Base-by-base conservation (phyloP, 2,888 invertebrate species). In the Meghimatium bilineatum region DNA sequence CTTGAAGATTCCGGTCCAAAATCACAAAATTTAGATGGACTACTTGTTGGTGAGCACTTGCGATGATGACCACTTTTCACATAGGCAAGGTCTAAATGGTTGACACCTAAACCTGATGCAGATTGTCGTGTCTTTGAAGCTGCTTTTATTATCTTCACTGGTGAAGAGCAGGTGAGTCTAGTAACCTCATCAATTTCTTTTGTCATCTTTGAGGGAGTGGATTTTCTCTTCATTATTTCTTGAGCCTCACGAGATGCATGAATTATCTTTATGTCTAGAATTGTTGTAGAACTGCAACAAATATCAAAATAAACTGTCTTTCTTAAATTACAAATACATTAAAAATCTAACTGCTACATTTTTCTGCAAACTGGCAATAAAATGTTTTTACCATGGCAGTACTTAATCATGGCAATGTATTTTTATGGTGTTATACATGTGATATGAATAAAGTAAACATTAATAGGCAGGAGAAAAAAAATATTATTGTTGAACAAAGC, bases 211-310 rank as follows among this genome's bases (percentile, higher is more conserved):
- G 90, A 91, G 14, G 92, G 91, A 3, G 91, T 91, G 6, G 89
- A 85, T 74, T 90, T 87, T 66, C 89, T 90, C 6, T 87, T 86
- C 17, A 90, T 84, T 20, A 89, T 87, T 52, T 87, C 88, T 71
- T 82, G 93, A 91, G 94, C 94, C 85, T 93, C 94, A 56, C 88
- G 87, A 44, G 94, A 92, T 80, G 94, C 94, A 67, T 95, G 94
- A 87, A 97, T 96, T 88, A 97, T 95, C 93, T 96, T 95, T 89
- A 97, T 94, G 87, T 96, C 95, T 87, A 95, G 94, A 85, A 97
- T 97, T 90, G 97, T 96, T 79, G 95, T 94, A 56, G 96, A 96
- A 92, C 96, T 96, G 92, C 20, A 83, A 83, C 75, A 75, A 74
- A 66, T 67, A 34, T 23, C 38, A 71, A 34, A 32, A 34, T 17